Evolutionary conservation across 2,888 invertebrate genomes (phyloP).

Genomic region (Orthosia gracilis): DNA sequence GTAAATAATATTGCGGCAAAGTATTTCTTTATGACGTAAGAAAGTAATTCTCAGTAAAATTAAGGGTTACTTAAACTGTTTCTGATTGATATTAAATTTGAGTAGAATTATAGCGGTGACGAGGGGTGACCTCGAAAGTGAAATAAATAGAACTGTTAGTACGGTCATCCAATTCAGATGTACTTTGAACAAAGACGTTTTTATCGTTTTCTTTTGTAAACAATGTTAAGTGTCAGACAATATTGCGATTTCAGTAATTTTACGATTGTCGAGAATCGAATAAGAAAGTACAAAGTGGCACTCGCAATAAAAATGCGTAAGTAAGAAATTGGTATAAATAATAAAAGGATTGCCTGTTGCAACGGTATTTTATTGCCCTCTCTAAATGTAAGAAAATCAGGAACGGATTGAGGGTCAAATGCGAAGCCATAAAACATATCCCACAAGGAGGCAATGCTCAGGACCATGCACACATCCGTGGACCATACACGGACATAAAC

Average conservation of each 20-base stretch:
- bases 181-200: neutral
- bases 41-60: conserved; percentile 13
- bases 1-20: conserved; percentile 46
- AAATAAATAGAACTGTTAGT: neutral
- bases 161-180: neutral
- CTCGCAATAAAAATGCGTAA: conserved; percentile 52
- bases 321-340: conserved; percentile 55
- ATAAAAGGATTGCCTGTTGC: conserved; percentile 43
- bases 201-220: conserved; percentile 1
- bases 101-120: neutral
- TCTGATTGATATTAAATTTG: neutral
- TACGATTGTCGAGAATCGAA: conserved; percentile 45
- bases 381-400: conserved; percentile 44
- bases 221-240: conserved; percentile 1
- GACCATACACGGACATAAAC: conserved; percentile 31
- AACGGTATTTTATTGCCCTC: conserved; percentile 60
- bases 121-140: neutral
- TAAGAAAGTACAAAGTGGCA: conserved; percentile 51
- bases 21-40: conserved; percentile 19
- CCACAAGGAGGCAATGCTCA: conserved; percentile 47
- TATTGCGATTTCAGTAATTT: conserved; percentile 30
- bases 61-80: conserved; percentile 8
- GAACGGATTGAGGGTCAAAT: conserved; percentile 61
- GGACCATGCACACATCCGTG: conserved; percentile 43
- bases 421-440: conserved; percentile 61